Evolutionary conservation across 2,797 vertebrate species (phyloP), one percentile per base, ranked within the genome.

Genomic region (Tapirus indicus): DNA sequence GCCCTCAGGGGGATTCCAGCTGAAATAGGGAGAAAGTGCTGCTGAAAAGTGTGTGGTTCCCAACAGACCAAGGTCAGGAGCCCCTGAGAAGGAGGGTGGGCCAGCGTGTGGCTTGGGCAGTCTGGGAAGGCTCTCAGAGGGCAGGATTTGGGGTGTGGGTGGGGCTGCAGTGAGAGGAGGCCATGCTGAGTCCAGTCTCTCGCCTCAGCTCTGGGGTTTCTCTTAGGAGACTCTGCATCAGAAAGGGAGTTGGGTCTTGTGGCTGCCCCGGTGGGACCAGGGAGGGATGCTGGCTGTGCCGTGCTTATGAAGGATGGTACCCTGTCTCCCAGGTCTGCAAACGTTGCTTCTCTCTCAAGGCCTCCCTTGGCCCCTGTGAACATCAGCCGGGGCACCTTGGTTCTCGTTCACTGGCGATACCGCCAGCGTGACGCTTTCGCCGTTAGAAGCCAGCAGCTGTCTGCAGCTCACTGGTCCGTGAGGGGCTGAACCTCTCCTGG

Each of bases 231-330:
- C 62, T 35, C 32, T 38, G 21, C 52, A 49, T 69, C 41, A 12
- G 29, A 68, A 35, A 62, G 56, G 47, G 49, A 32, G 47, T 41
- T 23, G 17, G 25, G 25, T 32, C 90, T 25, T 18, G 79, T 18
- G n/a, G 56, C 56, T 32, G 20, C n/a, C 23, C n/a, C 21, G 0
- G 4, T 5, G 77, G 29, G 20, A 3, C 8, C 38, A 0, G 72
- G 60, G 38, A n/a, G 49, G 38, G 29, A 5, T 47, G 54, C 54
- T 62, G 54, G 52, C 11, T 7, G 4, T 7, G 11, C 47, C n/a
- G 0, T 9, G 7, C 35, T 1, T 16, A 18, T 21, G 38, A 10
- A 38, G 47, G 58, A 2, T 1, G 4, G 78, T 0, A 2, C 49
- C 13, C 23, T 9, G 0, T 32, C 71, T 32, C 18, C 66, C 58